A percentile compares a stretch with the other conserved stretches of the same genome.
These are phyloP conservation scores for Ernsta delagoae DNA, from an alignment of 2,888 invertebrate species.

Conservation along the genomic window DNA sequence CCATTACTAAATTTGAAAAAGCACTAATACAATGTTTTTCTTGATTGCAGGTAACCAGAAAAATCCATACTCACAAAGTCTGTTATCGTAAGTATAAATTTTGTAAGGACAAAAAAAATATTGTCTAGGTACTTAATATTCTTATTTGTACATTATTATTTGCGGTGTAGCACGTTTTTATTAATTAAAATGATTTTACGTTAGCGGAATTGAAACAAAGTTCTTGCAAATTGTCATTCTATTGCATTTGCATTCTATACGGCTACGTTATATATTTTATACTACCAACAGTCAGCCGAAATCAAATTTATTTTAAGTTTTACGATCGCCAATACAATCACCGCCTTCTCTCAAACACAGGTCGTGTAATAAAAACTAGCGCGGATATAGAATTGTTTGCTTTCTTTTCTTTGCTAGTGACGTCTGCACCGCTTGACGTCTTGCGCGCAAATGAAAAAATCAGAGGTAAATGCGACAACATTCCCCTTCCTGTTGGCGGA, in stretches of 20 bases:
- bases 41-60: constrained; percentile 5
- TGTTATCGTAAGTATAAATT: no score
- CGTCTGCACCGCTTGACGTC: constrained; percentile 47
- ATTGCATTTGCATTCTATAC: neutral
- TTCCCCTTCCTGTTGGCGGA: neutral
- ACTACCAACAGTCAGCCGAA: no score
- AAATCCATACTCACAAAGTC: no score
- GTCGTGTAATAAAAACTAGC: constrained; percentile 63
- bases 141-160: no score
- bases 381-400: constrained; percentile 60
- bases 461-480: neutral
- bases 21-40: constrained; percentile 4
- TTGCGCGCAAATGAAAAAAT: neutral
- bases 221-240: neutral
- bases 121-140: neutral
- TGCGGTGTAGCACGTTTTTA: no score
- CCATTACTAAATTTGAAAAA: neutral
- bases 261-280: no score
- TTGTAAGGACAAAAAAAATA: no score
- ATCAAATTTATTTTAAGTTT: no score
- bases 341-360: no score
- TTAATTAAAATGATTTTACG: no score
- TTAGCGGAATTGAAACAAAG: neutral
- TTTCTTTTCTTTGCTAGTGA: constrained; percentile 66
- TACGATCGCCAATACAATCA: no score